Percentiles rank a stretch among this genome's conserved stretches.
phyloP scores from a whole-genome alignment of 2,888 invertebrate genomes.

The Zonitis immaculata region DNA sequence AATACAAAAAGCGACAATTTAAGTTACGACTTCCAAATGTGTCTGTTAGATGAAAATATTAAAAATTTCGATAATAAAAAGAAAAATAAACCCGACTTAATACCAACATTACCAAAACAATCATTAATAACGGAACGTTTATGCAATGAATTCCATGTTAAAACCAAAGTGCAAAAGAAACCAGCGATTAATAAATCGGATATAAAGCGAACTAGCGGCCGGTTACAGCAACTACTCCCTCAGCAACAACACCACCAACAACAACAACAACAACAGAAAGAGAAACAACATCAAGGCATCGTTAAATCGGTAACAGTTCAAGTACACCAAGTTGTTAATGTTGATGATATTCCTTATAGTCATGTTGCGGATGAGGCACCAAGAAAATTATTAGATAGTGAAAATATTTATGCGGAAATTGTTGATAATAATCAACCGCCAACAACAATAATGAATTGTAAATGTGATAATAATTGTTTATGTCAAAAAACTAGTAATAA shows the following conservation, averaged over 20 bases:
- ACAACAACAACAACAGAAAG: background rate
- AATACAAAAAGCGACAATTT: constrained; percentile 29
- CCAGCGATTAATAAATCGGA: constrained; percentile 23
- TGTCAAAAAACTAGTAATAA: too few relatives aligned
- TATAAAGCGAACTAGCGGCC: constrained; percentile 6
- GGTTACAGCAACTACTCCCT: background rate
- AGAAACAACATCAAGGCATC: constrained; percentile 6
- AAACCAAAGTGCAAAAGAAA: constrained; percentile 54
- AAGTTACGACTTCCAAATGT: constrained; percentile 42
- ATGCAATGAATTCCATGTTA: constrained; percentile 67
- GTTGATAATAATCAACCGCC: constrained; percentile 49
- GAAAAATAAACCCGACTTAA: constrained; percentile 41
- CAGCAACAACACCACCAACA: too few relatives aligned
- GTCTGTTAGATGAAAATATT: constrained; percentile 35
- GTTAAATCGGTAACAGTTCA: constrained; percentile 44
- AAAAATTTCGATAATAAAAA: constrained; percentile 28
- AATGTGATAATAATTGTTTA: constrained; percentile 23
- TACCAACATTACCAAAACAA: constrained; percentile 44
- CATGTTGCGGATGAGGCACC: constrained; percentile 64
- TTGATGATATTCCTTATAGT: constrained; percentile 66
- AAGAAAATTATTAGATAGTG: constrained; percentile 45
- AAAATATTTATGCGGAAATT: constrained; percentile 69
- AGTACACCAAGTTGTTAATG: constrained; percentile 54
- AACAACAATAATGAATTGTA: too few relatives aligned
- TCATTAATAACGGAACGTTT: constrained; percentile 66